Evolutionary conservation across 2,888 invertebrate species (phyloP), one percentile per base, ranked within the genome.

Genomic region (Limnephilus rhombicus): DNA sequence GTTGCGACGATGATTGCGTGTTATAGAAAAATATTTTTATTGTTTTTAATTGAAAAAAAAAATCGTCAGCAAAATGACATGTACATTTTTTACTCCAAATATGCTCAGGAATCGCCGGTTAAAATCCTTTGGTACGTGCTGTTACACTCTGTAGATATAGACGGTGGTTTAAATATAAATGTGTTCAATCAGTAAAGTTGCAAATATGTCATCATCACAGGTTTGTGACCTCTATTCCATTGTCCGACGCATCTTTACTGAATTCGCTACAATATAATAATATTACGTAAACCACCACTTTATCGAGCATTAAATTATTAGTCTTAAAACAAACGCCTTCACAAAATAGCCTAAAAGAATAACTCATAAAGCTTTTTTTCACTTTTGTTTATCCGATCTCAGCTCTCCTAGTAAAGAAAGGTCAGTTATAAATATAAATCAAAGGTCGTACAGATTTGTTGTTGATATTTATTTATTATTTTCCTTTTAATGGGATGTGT

Each of bases 401-500:
- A 24, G 68, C 9, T 68, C 24, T 68, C 24, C 1, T 68, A 24
- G 68, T 68, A 68, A 68, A 68, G 18, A 24, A 18, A 68, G 24
- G n/a, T 68, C 2, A n/a, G 24, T 68, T 68, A 68, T 68, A 24
- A 24, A 9, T 68, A 68, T 68, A 24, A 24, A 9, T 68, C 24
- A 9, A 49, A 86, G 24, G 41, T 86, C 86, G 86, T 86, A 88
- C 88, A 88, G 88, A 88, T 34, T 53, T 68, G 88, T 88, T 88
- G 34, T 68, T 53, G 68, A 88, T 88, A 31, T 88, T 88, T 80
- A 91, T 91, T 91, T 91, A 91, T 91, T 91, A 88, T 91, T 81
- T 85, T 83, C 81, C 91, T 88, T 87, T 1, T 34, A 80, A 88
- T 83, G 88, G 87, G 37, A 88, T 91, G 82, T 87, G 91, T 91